Percentiles rank a stretch among this genome's conserved stretches.
phyloP scores from a whole-genome alignment of 2,113 vertebrate species.

The Semnopithecus entellus region DNA sequence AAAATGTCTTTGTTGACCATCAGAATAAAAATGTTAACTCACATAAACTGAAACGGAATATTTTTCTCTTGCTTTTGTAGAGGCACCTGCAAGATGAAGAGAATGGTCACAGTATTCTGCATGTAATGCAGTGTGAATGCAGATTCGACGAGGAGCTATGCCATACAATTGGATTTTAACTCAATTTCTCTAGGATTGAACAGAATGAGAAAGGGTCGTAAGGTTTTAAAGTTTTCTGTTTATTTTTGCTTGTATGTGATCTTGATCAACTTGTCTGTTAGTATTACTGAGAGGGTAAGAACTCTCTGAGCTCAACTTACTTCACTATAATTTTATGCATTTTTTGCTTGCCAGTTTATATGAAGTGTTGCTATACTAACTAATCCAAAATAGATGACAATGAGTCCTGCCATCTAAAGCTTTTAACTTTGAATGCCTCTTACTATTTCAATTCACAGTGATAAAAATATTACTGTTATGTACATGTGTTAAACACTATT shows the following conservation, averaged over 20 bases:
- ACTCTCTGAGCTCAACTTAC: background rate
- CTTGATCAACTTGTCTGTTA: background rate
- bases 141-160: fast-evolving
- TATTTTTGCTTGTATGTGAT: background rate
- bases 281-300: fast-evolving
- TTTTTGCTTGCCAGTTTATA: background rate
- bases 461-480: background rate
- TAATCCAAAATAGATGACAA: background rate
- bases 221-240: background rate
- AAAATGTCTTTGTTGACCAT: background rate
- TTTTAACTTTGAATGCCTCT: constrained; percentile 37
- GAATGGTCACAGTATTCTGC: fast-evolving
- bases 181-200: background rate
- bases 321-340: fast-evolving
- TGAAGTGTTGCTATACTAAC: background rate
- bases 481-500: constrained; percentile 48
- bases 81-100: fast-evolving
- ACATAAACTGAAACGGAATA: fast-evolving
- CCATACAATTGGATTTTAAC: fast-evolving
- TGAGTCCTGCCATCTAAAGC: background rate
- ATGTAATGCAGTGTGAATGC: fast-evolving
- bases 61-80: background rate
- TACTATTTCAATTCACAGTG: constrained; percentile 33
- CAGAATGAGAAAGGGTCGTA: fast-evolving
- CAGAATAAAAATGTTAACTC: background rate